Percentiles rank a stretch among this genome's conserved stretches.
Evolutionary conservation across 1,140 invertebrate species (phyloP).

Genomic region (Lordiphosa mommai): DNA sequence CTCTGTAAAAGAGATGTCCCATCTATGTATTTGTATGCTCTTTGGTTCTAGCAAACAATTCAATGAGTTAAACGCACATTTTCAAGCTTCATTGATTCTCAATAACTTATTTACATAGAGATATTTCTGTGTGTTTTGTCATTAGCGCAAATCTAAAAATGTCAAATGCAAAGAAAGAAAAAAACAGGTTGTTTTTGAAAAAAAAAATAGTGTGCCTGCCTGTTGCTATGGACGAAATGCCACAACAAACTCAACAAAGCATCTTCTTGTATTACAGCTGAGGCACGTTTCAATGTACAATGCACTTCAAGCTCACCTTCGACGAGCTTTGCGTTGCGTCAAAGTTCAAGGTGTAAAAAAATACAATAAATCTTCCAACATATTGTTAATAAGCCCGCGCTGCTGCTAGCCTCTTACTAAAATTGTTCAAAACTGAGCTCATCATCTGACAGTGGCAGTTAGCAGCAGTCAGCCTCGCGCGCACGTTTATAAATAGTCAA

Average conservation of each 20-base stretch:
- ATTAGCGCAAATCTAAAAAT: slow-evolving; percentile 57
- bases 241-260: not conserved
- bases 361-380: slow-evolving; percentile 42
- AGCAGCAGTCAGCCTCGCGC: slow-evolving; percentile 10
- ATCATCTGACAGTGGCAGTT: slow-evolving; percentile 19
- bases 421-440: slow-evolving; percentile 53
- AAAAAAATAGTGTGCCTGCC: not conserved
- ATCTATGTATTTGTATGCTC: too few species aligned
- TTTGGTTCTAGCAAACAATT: slow-evolving; percentile 22
- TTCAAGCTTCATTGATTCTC: slow-evolving; percentile 55
- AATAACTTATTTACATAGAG: slow-evolving; percentile 44
- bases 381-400: slow-evolving; percentile 20
- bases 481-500: slow-evolving; percentile 70
- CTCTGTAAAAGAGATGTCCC: too few species aligned
- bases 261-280: not conserved
- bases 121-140: slow-evolving; percentile 14
- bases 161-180: slow-evolving; percentile 35
- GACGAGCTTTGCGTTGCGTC: slow-evolving; percentile 40
- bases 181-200: slow-evolving; percentile 18
- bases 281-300: not conserved
- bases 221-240: slow-evolving; percentile 5
- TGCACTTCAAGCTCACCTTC: slow-evolving; percentile 26
- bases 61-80: slow-evolving; percentile 33
- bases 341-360: slow-evolving; percentile 67
- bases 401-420: slow-evolving; percentile 16